Conservation (phyloP, 1,140 invertebrate genomes). For the Asobara japonica region DNA sequence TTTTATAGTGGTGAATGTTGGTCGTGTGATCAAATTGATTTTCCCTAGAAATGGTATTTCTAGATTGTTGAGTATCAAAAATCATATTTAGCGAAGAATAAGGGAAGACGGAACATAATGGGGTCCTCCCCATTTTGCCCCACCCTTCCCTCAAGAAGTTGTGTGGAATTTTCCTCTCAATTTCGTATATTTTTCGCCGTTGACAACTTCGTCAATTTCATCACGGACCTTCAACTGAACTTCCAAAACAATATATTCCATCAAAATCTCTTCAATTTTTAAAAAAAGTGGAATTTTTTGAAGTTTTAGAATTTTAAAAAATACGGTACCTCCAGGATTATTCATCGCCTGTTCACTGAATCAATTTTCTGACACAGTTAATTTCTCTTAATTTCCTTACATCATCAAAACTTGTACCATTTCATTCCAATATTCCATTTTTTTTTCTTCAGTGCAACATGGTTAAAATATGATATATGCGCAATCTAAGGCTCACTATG, state of each 20-base stretch:
- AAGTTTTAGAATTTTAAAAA: neutral
- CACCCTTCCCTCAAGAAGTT: too few species aligned
- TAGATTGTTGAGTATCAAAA: too few species aligned
- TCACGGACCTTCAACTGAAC: too few species aligned
- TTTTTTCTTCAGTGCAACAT: slow-evolving; percentile 21
- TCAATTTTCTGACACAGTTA: neutral
- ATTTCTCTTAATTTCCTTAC: neutral
- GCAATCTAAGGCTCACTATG: slow-evolving; percentile 30
- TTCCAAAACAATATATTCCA: too few species aligned
- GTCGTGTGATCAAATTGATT: neutral
- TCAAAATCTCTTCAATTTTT: too few species aligned
- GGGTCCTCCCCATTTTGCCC: too few species aligned
- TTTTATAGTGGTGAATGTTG: neutral
- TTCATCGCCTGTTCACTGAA: slow-evolving; percentile 1
- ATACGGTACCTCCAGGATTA: slow-evolving; percentile 2
- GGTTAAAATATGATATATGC: slow-evolving; percentile 29
- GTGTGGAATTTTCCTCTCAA: too few species aligned
- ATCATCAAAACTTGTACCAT: slow-evolving; percentile 14
- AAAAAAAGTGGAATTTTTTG: neutral
- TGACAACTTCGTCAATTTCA: neutral
- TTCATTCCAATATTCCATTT: neutral
- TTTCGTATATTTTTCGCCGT: slow-evolving; percentile 25
- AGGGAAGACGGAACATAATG: too few species aligned
- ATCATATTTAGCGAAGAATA: too few species aligned
- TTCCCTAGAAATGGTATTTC: slow-evolving; percentile 7